Conservation (phyloP, 2,797 vertebrate species). For the Catharus ustulatus region DNA sequence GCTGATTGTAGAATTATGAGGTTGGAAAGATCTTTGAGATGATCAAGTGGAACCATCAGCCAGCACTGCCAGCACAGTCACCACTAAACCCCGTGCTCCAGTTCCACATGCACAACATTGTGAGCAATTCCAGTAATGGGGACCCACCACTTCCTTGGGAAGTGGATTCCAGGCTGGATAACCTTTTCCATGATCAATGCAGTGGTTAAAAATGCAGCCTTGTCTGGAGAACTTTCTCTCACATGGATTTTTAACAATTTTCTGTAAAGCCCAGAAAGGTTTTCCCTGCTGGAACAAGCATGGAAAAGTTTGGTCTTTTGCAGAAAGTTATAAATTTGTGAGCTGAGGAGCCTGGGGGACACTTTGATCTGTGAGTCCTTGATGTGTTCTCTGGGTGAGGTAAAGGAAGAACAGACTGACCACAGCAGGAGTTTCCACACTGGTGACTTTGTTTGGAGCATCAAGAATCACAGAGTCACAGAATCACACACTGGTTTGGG, state of each 20-base stretch:
- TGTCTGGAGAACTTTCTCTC: not conserved
- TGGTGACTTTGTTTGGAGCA: not conserved
- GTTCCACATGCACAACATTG: not conserved
- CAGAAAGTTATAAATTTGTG: not conserved
- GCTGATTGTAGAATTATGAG: accelerated
- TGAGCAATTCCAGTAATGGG: not conserved
- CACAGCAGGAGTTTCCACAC: accelerated
- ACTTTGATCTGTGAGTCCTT: accelerated
- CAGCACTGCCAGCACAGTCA: not conserved
- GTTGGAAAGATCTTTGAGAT: not conserved
- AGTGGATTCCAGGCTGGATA: not conserved
- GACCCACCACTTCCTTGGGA: not conserved
- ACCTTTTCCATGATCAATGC: accelerated
- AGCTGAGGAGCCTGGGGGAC: accelerated
- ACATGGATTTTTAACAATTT: accelerated
- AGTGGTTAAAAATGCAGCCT: accelerated
- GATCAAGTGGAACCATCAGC: too few relatives aligned
- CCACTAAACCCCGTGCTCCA: not conserved
- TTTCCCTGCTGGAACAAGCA: accelerated
- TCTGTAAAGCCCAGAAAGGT: accelerated
- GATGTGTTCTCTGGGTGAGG: accelerated
- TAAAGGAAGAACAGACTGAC: not conserved
- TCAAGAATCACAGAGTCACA: not conserved
- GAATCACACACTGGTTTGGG: not conserved
- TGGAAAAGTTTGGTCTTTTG: accelerated